A percentile compares a stretch with the other conserved stretches of the same genome.
Evolutionary conservation across 1,140 invertebrate species (phyloP).

Genomic region (Macrocentrus cingulum): DNA sequence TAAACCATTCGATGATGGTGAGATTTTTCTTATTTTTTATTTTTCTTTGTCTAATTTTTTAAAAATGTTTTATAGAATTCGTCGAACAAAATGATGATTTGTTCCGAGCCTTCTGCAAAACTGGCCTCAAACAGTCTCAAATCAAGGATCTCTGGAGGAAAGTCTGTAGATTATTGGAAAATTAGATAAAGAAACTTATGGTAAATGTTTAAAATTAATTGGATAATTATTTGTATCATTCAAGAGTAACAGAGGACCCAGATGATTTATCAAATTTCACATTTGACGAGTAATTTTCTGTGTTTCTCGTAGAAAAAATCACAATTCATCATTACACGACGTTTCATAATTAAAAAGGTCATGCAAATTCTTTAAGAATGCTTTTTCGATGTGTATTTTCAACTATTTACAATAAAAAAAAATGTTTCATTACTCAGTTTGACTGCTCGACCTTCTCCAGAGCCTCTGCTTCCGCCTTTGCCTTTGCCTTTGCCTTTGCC

Average conservation of each 20-base stretch:
- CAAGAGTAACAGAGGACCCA: neutral
- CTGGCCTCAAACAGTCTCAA: neutral
- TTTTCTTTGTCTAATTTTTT: neutral
- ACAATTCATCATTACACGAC: too few species aligned
- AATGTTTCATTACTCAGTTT: neutral
- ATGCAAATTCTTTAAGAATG: slow-evolving; percentile 4
- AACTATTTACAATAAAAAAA: slow-evolving; percentile 24
- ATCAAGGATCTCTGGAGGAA: slow-evolving; percentile 13
- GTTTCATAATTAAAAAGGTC: neutral
- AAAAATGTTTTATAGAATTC: slow-evolving; percentile 5
- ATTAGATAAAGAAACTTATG: slow-evolving; percentile 1
- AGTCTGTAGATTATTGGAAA: neutral
- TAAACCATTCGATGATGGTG: slow-evolving; percentile 10
- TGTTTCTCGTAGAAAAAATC: neutral
- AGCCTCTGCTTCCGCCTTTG: slow-evolving; percentile 6
- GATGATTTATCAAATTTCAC: neutral
- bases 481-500: slow-evolving; percentile 26
- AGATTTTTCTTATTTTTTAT: neutral
- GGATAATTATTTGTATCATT: neutral
- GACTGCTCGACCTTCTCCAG: neutral
- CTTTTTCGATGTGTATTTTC: too few species aligned
- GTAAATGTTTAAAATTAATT: neutral
- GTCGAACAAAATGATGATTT: neutral
- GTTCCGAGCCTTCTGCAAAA: slow-evolving; percentile 8
- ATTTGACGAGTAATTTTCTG: neutral